Evolutionary conservation across 1,140 invertebrate species (phyloP).

Genomic region (Sesamia nonagrioides): DNA sequence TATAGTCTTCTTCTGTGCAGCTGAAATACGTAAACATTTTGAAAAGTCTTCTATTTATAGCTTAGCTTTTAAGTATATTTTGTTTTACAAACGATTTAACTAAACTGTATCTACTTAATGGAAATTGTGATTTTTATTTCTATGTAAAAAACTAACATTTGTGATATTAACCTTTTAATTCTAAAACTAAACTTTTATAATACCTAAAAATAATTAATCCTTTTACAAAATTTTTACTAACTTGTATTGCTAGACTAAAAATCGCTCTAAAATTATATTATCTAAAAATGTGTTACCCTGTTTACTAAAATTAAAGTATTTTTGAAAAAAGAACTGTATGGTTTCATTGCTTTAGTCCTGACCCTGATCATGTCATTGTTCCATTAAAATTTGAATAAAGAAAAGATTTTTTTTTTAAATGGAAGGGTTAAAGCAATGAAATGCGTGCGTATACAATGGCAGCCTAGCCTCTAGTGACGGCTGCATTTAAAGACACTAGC

Average conservation of each 20-base stretch:
- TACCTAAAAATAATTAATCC: constrained; percentile 3
- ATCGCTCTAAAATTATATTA: constrained; percentile 38
- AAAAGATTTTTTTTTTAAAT: constrained; percentile 49
- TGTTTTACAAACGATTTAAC: constrained; percentile 41
- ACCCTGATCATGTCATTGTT: constrained; percentile 57
- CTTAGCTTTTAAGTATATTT: constrained; percentile 43
- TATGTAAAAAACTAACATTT: constrained; percentile 53
- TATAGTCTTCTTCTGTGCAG: neutral
- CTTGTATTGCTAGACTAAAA: constrained; percentile 46
- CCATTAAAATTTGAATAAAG: constrained; percentile 31
- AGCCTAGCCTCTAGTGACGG: constrained; percentile 43
- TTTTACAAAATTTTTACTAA: constrained; percentile 47
- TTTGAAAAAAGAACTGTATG: constrained; percentile 63
- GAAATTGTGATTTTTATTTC: constrained; percentile 47
- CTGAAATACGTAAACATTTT: constrained; percentile 3
- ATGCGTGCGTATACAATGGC: constrained; percentile 60
- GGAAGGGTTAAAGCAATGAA: constrained; percentile 85
- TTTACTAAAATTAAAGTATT: constrained; percentile 59
- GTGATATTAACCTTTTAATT: constrained; percentile 51
- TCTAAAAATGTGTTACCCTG: constrained; percentile 50
- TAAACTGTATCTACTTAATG: constrained; percentile 55
- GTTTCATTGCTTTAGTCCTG: constrained; percentile 86
- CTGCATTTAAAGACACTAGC: constrained; percentile 36
- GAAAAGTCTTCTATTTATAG: constrained; percentile 42
- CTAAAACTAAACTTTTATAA: constrained; percentile 28